Evolutionary conservation across 1,140 invertebrate genomes (phyloP).

Genomic region (Magallana gigas): DNA sequence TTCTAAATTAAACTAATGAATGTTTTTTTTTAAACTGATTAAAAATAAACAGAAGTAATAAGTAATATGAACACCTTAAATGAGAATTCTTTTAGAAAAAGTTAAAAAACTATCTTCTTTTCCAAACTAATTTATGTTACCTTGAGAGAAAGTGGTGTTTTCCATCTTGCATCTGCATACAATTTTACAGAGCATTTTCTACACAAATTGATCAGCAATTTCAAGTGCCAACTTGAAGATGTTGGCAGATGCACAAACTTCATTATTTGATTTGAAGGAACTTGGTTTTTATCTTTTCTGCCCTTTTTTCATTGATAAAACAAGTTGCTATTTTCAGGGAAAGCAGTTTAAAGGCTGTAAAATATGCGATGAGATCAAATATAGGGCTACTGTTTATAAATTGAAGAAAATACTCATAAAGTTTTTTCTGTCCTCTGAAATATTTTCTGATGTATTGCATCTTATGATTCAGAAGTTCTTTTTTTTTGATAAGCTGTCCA

Average conservation of each 20-base stretch:
- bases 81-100: too few species aligned
- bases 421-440: background rate
- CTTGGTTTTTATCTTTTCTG: constrained; percentile 19
- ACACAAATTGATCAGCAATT: constrained; percentile 36
- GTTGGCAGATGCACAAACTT: constrained; percentile 31
- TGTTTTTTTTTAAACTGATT: too few species aligned
- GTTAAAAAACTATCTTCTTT: too few species aligned
- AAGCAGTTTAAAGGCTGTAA: background rate
- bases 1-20: too few species aligned
- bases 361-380: background rate
- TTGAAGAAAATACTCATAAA: background rate
- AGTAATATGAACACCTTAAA: too few species aligned
- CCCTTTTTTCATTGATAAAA: constrained; percentile 21
- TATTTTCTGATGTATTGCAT: background rate
- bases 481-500: too few species aligned
- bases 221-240: constrained; percentile 36
- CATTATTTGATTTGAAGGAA: constrained; percentile 29
- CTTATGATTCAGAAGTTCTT: too few species aligned
- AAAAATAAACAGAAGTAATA: too few species aligned
- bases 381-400: background rate
- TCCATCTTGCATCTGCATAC: constrained; percentile 30
- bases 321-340: constrained; percentile 24
- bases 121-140: background rate
- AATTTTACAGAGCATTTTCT: constrained; percentile 34
- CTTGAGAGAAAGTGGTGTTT: constrained; percentile 22